Percentiles rank a stretch among this genome's conserved stretches.
Evolutionary conservation across 2,888 invertebrate genomes (phyloP).

Genomic region (Coenonympha glycerion): DNA sequence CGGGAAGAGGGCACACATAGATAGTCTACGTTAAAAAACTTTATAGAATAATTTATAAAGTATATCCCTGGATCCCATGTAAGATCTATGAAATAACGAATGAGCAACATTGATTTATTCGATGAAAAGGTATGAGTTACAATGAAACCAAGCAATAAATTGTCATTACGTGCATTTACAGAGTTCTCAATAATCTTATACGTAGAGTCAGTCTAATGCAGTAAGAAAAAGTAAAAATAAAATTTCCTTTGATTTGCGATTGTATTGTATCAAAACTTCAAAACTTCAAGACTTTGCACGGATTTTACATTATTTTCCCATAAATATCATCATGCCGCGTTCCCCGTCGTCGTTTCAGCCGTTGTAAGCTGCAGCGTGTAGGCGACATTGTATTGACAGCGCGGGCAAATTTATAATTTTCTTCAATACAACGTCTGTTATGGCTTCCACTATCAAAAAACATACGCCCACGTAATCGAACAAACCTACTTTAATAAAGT

Average conservation of each 20-base stretch:
- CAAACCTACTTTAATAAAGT: neutral
- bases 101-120: too few relatives aligned
- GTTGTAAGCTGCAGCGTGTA: slow-evolving; percentile 27
- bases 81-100: too few relatives aligned
- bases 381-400: slow-evolving; percentile 28
- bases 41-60: too few relatives aligned
- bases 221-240: too few relatives aligned
- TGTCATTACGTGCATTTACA: too few relatives aligned
- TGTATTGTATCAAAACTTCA: slow-evolving; percentile 13
- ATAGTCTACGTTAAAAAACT: too few relatives aligned
- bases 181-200: too few relatives aligned
- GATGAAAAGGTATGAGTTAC: too few relatives aligned
- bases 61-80: too few relatives aligned
- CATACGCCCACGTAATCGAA: slow-evolving; percentile 8
- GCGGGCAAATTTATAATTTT: slow-evolving; percentile 25
- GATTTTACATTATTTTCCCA: slow-evolving; percentile 20
- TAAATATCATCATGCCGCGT: slow-evolving; percentile 22
- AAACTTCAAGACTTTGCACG: slow-evolving; percentile 7
- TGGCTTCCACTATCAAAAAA: slow-evolving; percentile 21
- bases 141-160: too few relatives aligned
- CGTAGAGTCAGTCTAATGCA: too few relatives aligned
- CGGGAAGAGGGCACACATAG: too few relatives aligned
- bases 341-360: slow-evolving; percentile 20
- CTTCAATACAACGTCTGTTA: slow-evolving; percentile 19
- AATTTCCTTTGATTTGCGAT: neutral